Evolutionary conservation across 2,888 invertebrate species (phyloP).

Genomic region (Rhagonycha lutea): DNA sequence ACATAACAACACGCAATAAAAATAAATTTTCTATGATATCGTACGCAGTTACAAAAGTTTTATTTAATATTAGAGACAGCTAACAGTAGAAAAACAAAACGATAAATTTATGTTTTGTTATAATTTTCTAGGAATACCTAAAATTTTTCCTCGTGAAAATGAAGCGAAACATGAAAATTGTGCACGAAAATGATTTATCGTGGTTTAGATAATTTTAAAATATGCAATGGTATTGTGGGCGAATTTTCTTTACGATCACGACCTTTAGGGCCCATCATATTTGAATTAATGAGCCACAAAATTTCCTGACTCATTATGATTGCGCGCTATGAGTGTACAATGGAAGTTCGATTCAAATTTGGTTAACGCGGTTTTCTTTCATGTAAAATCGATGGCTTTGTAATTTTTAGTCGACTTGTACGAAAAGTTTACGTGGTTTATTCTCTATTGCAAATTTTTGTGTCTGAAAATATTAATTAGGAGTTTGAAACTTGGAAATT

Average conservation of each 20-base stretch:
- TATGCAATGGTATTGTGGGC: neutral
- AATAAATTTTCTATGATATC: conserved; percentile 17
- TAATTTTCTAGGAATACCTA: neutral
- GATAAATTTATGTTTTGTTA: conserved; percentile 13
- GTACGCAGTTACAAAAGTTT: conserved; percentile 5
- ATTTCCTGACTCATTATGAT: neutral
- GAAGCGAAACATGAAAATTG: neutral
- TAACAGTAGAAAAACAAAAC: conserved; percentile 8
- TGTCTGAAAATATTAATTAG: neutral
- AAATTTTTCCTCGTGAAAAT: neutral
- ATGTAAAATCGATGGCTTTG: neutral
- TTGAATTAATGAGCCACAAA: neutral
- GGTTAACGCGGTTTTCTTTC: neutral
- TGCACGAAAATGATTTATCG: neutral
- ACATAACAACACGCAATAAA: conserved; percentile 12
- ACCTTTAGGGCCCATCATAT: neutral
- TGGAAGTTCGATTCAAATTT: neutral
- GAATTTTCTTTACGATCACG: neutral
- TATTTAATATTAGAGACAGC: conserved; percentile 1
- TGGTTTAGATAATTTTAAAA: neutral
- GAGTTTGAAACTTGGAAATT: neutral
- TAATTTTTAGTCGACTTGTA: neutral
- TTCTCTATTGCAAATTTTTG: too few species aligned
- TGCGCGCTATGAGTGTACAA: neutral
- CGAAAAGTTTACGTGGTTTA: too few species aligned